Evolutionary conservation across 2,797 vertebrate species (phyloP).

Genomic region (Periophthalmus magnuspinnatus): DNA sequence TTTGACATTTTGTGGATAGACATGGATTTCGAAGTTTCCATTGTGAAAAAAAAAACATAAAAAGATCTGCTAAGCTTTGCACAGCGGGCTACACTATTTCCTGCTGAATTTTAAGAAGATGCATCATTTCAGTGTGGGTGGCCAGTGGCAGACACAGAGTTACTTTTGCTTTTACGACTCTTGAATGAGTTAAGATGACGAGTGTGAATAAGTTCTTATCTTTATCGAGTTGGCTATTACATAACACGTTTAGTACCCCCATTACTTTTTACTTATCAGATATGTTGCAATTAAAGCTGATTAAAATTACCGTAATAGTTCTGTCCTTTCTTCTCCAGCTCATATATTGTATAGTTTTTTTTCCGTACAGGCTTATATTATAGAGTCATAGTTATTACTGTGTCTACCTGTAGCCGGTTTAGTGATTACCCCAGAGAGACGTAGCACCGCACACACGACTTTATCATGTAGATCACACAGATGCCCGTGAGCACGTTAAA

Average conservation of each 20-base stretch:
- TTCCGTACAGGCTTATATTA: conserved; percentile 23
- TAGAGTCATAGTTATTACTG: conserved; percentile 39
- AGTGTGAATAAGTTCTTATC: conserved; percentile 23
- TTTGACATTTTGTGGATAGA: no score
- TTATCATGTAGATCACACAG: conserved; percentile 4
- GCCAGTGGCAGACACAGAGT: conserved; percentile 12
- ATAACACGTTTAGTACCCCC: conserved; percentile 1
- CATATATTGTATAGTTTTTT: conserved; percentile 19
- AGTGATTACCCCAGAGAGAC: conserved; percentile 38
- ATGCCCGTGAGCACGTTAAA: conserved; percentile 5
- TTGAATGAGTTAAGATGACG: conserved; percentile 38
- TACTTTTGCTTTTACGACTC: conserved; percentile 26
- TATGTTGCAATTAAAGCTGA: conserved; percentile 29
- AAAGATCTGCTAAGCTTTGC: background rate
- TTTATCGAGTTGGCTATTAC: conserved; percentile 14
- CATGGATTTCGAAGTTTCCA: background rate
- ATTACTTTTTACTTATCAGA: conserved; percentile 32
- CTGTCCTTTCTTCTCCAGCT: background rate
- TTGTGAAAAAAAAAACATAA: background rate
- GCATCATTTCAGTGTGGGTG: background rate
- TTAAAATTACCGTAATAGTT: conserved; percentile 29
- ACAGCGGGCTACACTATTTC: background rate
- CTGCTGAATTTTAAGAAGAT: background rate
- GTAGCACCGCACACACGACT: conserved; percentile 1
- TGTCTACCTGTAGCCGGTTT: conserved; percentile 15